Evolutionary conservation across 2,888 invertebrate genomes (phyloP), one percentile per base, ranked within the genome.

Genomic region (Acrobeloides nanus): DNA sequence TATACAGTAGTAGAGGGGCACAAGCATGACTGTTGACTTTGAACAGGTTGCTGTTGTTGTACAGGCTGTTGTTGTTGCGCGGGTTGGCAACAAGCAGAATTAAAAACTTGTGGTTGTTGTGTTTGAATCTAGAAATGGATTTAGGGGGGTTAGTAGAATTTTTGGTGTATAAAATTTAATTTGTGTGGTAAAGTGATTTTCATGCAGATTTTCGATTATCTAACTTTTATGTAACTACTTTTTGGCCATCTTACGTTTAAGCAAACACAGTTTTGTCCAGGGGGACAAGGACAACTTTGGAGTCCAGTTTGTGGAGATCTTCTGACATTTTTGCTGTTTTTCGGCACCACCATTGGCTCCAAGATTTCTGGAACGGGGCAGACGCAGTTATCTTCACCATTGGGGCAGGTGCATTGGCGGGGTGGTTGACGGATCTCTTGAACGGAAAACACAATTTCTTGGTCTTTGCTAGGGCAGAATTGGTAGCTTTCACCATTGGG

Each of bases 291-390:
- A n/a, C n/a, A n/a, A n/a, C n/a, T n/a, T n/a, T n/a, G n/a, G n/a
- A n/a, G n/a, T n/a, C n/a, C n/a, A n/a, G n/a, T n/a, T n/a, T n/a
- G n/a, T n/a, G n/a, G n/a, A n/a, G n/a, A n/a, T n/a, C n/a, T n/a
- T 25, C 29, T 50, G 48, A 18, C 45, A 44, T 20, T 34, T 46
- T 27, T 39, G 18, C n/a, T 46, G 29, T 57, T 57, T 48, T 59
- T 18, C 8, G 57, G 51, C 41, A 66, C 51, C 25, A 52, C 52
- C 44, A 62, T 59, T 35, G 68, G 68, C 49, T 62, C 65, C 38
- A 68, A 65, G 37, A 68, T 68, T 58, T 68, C 68, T 21, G 67
- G 68, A 2, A 57, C 55, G 27, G 67, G 64, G 46, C 69, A 69
- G 34, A 63, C 63, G 43, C 66, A 68, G 54, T 64, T 64, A 37